phyloP scores from a whole-genome alignment of 2,797 vertebrate genomes.

The Manis pentadactyla region DNA sequence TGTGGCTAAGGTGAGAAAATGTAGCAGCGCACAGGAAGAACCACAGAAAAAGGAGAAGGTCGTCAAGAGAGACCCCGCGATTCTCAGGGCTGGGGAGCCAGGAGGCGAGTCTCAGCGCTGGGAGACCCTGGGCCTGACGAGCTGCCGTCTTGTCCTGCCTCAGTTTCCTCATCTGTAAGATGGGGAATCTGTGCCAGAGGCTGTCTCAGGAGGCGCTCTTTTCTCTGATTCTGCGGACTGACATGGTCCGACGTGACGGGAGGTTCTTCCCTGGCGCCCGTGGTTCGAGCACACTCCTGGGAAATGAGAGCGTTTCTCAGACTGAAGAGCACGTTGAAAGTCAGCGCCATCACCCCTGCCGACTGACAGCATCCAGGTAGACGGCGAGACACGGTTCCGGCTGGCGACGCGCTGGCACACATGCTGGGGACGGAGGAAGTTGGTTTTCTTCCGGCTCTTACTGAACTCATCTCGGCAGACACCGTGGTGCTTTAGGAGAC shows the following conservation, averaged over 20 bases:
- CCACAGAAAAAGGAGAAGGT: not conserved
- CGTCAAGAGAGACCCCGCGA: too few relatives aligned
- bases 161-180: not conserved
- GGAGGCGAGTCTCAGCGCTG: fast-evolving
- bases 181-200: not conserved
- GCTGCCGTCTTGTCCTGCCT: not conserved
- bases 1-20: not conserved
- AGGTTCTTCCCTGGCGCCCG: not conserved
- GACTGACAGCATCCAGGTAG: not conserved
- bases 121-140: not conserved
- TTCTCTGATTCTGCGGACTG: not conserved
- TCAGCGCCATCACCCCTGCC: not conserved
- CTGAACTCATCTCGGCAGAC: not conserved
- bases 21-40: not conserved
- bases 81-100: not conserved
- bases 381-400: not conserved
- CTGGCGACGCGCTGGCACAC: not conserved
- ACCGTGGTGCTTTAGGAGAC: not conserved
- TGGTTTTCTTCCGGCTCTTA: not conserved
- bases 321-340: too few relatives aligned
- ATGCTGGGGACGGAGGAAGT: not conserved
- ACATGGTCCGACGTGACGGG: not conserved
- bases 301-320: not conserved
- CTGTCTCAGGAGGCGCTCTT: not conserved
- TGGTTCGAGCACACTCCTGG: not conserved